Evolutionary conservation across 2,797 vertebrate genomes (phyloP), one percentile per base, ranked within the genome.

Genomic region (Enteromius paludinosus): DNA sequence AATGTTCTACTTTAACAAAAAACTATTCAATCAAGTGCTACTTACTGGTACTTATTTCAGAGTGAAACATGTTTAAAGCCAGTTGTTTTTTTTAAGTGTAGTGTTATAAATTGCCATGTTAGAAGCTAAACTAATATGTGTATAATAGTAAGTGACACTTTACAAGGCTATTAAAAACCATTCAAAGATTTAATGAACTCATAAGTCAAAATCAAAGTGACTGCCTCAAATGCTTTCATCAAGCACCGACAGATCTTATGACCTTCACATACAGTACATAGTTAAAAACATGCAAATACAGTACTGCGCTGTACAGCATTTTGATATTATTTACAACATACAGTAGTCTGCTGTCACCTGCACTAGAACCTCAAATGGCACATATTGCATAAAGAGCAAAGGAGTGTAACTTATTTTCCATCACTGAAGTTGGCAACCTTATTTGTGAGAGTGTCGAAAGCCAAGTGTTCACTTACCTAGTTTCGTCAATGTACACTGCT

Each of bases 401-500:
- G 18, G 9, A 35, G 49, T 3, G 6, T 38, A 33, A 15, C 30
- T 54, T 54, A 1, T 35, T 73, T 56, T 17, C n/a, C 43, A 28
- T 43, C 0, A 7, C 41, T 49, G 11, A 43, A 69, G 38, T 25
- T 69, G 5, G 65, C 38, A 49, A 1, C 45, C 33, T 43, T 3
- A 28, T 18, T 43, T 15, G n/a, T n/a, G 6, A 30, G 66, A 43
- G 35, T 59, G 20, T 38, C 25, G 15, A 62, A 61, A 77, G 38
- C 0, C 17, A 49, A 41, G 4, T 15, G 12, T 45, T 72, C 10
- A 82, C 88, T 90, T 86, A 98, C 98, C 96, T 96, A 81, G 98
- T 99, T 93, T 99, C 98, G 17, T 99, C 98, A 0, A 97, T 98
- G 91, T 99, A 99, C 84, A 99, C 96, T 0, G 96, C 94, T 87